These are phyloP conservation scores for Xestia rhomboidea DNA, from an alignment of 2,888 invertebrate genomes.

Conservation along the genomic window DNA sequence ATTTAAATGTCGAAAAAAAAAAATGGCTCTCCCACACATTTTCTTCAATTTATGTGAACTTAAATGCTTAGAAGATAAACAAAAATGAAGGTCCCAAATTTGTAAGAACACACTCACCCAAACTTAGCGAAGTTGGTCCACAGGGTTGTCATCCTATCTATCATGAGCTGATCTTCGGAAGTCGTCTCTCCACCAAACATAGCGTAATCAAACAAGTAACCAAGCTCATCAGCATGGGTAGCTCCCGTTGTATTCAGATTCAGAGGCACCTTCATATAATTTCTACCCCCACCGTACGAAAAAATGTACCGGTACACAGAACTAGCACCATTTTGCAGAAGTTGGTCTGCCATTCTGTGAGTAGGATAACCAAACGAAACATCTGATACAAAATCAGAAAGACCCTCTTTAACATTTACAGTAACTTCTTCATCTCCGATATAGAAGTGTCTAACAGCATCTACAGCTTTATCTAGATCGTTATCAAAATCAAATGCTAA, in stretches of 20 bases:
- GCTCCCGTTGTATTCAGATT: slow-evolving; percentile 42
- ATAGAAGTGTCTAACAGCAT: slow-evolving; percentile 41
- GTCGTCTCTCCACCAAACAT: slow-evolving; percentile 22
- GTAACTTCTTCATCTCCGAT: slow-evolving; percentile 47
- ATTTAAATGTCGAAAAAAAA: not conserved
- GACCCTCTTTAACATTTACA: slow-evolving; percentile 7
- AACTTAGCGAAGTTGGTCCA: slow-evolving; percentile 68
- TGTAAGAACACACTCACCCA: slow-evolving; percentile 25
- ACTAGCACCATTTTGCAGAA: slow-evolving; percentile 31
- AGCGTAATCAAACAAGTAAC: slow-evolving; percentile 56
- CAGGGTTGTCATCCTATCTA: slow-evolving; percentile 58
- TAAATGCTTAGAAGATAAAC: not conserved
- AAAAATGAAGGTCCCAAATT: not conserved
- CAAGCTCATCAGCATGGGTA: slow-evolving; percentile 59
- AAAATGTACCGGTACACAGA: slow-evolving; percentile 50
- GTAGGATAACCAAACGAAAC: slow-evolving; percentile 41
- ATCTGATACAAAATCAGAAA: slow-evolving; percentile 39
- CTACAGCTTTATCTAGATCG: slow-evolving; percentile 19
- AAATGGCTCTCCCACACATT: not conserved
- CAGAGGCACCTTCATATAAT: not conserved
- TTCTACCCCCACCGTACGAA: slow-evolving; percentile 46
- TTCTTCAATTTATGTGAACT: not conserved
- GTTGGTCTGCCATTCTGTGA: slow-evolving; percentile 24
- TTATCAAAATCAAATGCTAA: slow-evolving; percentile 36
- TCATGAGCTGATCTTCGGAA: slow-evolving; percentile 56